Evolutionary conservation across 2,797 vertebrate species (phyloP).

Genomic region (Coregonus ussuriensis): DNA sequence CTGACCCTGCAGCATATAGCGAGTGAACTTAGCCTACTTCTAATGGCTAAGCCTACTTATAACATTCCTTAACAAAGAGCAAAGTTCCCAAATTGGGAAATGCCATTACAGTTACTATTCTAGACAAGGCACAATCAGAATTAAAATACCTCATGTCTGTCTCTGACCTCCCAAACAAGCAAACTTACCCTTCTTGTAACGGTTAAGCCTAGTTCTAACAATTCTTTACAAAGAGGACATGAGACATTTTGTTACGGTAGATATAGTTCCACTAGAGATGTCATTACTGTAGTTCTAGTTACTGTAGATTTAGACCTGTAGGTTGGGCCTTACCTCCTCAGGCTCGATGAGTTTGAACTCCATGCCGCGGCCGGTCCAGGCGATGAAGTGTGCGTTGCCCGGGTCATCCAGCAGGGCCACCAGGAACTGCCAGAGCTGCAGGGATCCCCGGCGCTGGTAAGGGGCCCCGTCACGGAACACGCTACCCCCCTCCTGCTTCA

Average conservation of each 20-base stretch:
- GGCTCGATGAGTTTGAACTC: slow-evolving; percentile 99
- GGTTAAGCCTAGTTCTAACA: no score
- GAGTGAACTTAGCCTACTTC: neutral
- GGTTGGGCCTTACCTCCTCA: slow-evolving; percentile 83
- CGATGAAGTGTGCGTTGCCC: slow-evolving; percentile 91
- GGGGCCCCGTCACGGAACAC: slow-evolving; percentile 87
- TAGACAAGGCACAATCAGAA: no score
- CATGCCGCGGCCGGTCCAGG: slow-evolving; percentile 98
- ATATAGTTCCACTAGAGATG: no score
- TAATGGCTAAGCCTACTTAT: no score
- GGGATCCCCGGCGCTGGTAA: slow-evolving; percentile 92
- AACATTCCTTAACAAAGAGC: neutral
- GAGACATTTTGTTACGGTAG: no score
- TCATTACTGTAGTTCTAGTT: neutral
- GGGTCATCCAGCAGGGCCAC: slow-evolving; percentile 93
- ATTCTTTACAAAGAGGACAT: no score
- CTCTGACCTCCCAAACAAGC: no score
- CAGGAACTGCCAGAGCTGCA: slow-evolving; percentile 98
- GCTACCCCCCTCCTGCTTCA: slow-evolving; percentile 86
- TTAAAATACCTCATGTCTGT: no score
- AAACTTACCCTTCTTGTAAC: no score
- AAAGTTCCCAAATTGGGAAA: neutral
- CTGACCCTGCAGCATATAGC: neutral
- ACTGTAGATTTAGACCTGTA: slow-evolving; percentile 29
- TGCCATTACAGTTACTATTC: no score